Percentiles rank a stretch among this genome's conserved stretches.
Evolutionary conservation across 2,888 invertebrate species (phyloP).

Genomic region (Cryptocephalus primarius): DNA sequence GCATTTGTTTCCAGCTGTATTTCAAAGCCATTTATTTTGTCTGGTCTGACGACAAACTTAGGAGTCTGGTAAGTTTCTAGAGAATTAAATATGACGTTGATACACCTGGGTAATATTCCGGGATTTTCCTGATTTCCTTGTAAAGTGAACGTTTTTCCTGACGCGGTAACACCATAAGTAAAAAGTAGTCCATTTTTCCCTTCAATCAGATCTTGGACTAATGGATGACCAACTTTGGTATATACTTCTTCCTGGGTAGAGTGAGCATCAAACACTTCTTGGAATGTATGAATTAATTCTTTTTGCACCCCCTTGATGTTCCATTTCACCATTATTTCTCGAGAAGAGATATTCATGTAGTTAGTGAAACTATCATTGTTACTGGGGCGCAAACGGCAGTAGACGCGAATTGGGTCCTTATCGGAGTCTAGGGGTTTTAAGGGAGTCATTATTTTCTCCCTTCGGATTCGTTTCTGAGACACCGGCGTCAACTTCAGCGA

Average conservation of each 20-base stretch:
- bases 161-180: conserved; percentile 95
- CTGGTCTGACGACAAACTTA: conserved; percentile 87
- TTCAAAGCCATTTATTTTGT: conserved; percentile 89
- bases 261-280: conserved; percentile 74
- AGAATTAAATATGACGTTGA: conserved; percentile 89
- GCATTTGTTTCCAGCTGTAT: conserved; percentile 84
- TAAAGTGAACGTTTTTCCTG: conserved; percentile 97
- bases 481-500: no score
- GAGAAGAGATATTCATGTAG: conserved; percentile 57
- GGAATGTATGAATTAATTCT: conserved; percentile 68
- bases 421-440: no score
- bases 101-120: conserved; percentile 78
- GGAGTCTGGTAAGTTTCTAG: conserved; percentile 74
- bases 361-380: conserved; percentile 39
- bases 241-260: conserved; percentile 76
- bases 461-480: no score
- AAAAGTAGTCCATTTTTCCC: conserved; percentile 91
- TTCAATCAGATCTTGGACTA: conserved; percentile 74
- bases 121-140: conserved; percentile 62
- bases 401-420: conserved; percentile 56
- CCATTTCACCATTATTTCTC: conserved; percentile 8
- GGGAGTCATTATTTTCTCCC: no score
- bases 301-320: conserved; percentile 45
- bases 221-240: conserved; percentile 69
- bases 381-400: conserved; percentile 76